Conservation (phyloP, 2,797 vertebrate genomes). For the Apodemus agrarius region DNA sequence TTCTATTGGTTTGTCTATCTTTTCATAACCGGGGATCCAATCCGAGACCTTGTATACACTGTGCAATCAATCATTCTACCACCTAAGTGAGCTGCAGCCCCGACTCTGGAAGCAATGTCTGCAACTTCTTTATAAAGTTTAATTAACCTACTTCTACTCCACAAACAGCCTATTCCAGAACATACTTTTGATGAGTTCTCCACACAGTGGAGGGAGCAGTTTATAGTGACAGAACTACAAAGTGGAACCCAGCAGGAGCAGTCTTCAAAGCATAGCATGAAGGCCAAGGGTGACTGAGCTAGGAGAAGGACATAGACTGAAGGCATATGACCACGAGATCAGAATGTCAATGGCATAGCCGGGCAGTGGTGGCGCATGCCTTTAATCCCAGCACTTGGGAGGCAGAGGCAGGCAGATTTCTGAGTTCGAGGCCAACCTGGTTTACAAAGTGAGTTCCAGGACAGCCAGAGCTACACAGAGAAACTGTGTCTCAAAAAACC, state of each 20-base stretch:
- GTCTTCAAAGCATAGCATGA: not conserved
- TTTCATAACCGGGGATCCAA: not conserved
- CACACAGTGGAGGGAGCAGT: not conserved
- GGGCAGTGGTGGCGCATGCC: too few species aligned
- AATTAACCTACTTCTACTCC: not conserved
- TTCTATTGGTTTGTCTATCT: not conserved
- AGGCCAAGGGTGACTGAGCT: not conserved
- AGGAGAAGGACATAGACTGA: not conserved
- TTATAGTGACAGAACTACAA: not conserved
- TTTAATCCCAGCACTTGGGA: too few species aligned
- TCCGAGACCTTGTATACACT: not conserved
- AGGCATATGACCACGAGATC: not conserved
- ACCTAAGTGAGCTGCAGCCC: not conserved
- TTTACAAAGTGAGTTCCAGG: too few species aligned
- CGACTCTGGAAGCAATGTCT: not conserved
- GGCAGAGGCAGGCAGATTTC: too few species aligned
- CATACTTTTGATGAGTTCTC: not conserved
- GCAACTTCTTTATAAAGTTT: not conserved
- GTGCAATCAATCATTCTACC: not conserved
- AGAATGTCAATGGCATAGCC: not conserved
- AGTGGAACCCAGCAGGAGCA: not conserved
- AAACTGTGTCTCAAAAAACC: too few species aligned
- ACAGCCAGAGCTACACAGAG: too few species aligned
- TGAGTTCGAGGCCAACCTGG: too few species aligned
- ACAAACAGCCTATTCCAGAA: not conserved